These are phyloP conservation scores for Cyphomyrus discorhynchus DNA, from an alignment of 2,113 vertebrate species.

Conservation along the genomic window DNA sequence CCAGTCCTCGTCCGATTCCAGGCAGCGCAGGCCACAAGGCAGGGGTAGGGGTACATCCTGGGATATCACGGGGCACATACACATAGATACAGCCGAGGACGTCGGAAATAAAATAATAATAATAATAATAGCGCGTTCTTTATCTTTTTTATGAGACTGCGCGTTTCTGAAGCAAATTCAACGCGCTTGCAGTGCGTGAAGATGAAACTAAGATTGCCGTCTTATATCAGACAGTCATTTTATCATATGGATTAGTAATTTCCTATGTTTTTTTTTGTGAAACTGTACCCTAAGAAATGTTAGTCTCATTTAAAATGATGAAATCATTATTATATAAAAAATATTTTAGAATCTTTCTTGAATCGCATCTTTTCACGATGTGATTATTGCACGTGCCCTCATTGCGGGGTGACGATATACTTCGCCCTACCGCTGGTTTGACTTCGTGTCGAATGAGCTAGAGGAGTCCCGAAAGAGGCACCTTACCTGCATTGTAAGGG, in stretches of 20 bases:
- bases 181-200: background rate
- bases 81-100: background rate
- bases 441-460: too few species aligned
- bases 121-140: background rate
- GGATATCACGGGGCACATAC: background rate
- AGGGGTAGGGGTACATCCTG: background rate
- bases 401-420: background rate
- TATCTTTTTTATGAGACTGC: background rate
- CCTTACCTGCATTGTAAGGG: too few species aligned
- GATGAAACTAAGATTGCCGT: background rate
- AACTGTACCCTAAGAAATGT: background rate
- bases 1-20: background rate
- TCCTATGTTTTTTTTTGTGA: background rate
- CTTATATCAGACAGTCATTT: background rate
- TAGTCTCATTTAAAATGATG: background rate
- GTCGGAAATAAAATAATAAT: background rate
- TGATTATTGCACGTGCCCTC: background rate
- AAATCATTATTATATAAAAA: background rate
- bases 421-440: background rate
- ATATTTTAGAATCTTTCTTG: background rate
- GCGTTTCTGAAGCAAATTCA: background rate
- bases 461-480: too few species aligned
- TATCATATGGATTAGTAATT: background rate
- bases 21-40: background rate
- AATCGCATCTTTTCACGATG: background rate